Base-by-base conservation (phyloP, 2,113 vertebrate species). In the Hirundichthys speculiger region DNA sequence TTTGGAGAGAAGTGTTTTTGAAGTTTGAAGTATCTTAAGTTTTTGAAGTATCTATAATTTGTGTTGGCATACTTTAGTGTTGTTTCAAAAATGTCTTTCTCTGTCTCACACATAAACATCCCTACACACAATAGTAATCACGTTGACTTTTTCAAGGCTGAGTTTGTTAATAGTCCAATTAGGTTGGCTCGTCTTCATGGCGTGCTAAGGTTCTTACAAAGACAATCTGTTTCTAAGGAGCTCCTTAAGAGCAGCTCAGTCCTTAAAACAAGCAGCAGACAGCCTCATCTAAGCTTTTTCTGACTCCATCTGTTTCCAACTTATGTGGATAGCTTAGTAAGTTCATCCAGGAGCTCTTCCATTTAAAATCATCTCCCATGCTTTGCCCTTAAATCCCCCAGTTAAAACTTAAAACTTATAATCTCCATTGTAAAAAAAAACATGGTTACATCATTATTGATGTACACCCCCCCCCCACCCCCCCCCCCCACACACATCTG, bases 161-260 rank as follows among this genome's bases (percentile, higher is more conserved):
- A 41, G 72, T 61, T 64, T 63, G 54, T 57, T 60, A 6, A 55
- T 79, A 84, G 85, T 76, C 89, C 86, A 90, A 90, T 91, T 89
- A 89, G 76, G 25, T 15, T 49, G 65, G 64, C 53, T 77, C 40
- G 49, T 67, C 78, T 76, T 84, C 75, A 59, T 19, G 19, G 49
- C 48, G 2, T 16, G 43, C 64, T 88, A 88, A 90, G 86, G 82
- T 86, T 82, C 86, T 90, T 88, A 91, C 49, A 41, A 56, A 82
- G 82, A 61, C 85, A 88, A 90, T 90, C 83, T 86, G 84, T 83
- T 82, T 82, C 42, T 39, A 58, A 61, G 69, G 53, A 82, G 72
- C 63, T 88, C 56, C 67, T 90, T 88, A 87, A 73, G 84, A 82
- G 54, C 77, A 68, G 80, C 73, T 86, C 76, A 84, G 67, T 86